These are phyloP conservation scores for Anas bahamensis DNA, from an alignment of 2,797 vertebrate genomes.

Conservation along the genomic window DNA sequence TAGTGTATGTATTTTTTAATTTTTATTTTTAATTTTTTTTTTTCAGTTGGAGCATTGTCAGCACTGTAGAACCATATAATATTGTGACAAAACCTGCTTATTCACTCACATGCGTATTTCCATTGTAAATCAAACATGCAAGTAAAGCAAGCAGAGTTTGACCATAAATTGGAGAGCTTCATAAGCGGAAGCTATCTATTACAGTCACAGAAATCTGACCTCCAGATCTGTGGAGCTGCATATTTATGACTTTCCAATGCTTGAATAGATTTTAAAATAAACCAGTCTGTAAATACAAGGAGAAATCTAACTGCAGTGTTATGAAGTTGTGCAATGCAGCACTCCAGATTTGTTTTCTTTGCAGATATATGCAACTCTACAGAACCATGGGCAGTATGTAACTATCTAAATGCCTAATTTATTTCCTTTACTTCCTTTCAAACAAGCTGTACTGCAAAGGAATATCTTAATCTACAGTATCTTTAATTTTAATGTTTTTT, in stretches of 20 bases:
- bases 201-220: not conserved
- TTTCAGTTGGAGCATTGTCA: not conserved
- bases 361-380: not conserved
- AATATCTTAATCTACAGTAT: not conserved
- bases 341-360: conserved; percentile 41
- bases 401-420: not conserved
- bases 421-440: conserved; percentile 14
- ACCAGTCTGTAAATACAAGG: conserved; percentile 9
- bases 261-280: conserved; percentile 37
- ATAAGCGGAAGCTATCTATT: not conserved
- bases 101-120: not conserved
- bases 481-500: not conserved
- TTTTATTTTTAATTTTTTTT: not conserved
- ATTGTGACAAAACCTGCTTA: not conserved
- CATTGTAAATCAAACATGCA: not conserved
- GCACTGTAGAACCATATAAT: not conserved
- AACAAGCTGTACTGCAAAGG: not conserved
- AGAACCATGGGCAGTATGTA: not conserved
- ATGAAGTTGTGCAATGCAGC: conserved; percentile 36
- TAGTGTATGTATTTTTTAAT: not conserved
- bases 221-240: not conserved
- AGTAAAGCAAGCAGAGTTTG: not conserved
- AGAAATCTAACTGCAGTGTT: not conserved
- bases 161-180: not conserved
- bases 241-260: conserved; percentile 24